Evolutionary conservation across 2,113 vertebrate species (phyloP).

Genomic region (Arizona elegans): DNA sequence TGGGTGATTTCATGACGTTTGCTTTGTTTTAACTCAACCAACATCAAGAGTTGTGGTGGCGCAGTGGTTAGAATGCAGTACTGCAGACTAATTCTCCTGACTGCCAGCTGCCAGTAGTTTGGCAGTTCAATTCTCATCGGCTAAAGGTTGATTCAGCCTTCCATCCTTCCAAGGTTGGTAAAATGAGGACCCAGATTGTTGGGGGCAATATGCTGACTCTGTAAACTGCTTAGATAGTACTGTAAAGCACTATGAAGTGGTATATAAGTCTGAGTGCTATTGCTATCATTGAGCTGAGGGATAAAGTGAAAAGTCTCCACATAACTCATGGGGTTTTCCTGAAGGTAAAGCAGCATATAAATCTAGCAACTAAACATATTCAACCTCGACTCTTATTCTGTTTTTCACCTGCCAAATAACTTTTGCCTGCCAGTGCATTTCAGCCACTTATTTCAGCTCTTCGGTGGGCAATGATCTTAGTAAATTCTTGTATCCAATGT

Average conservation of each 20-base stretch:
- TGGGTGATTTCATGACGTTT: neutral
- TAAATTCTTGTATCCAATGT: neutral
- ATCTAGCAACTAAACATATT: neutral
- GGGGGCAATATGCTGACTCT: too few species aligned
- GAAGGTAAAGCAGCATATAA: neutral
- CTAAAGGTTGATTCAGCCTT: too few species aligned
- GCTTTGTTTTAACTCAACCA: neutral
- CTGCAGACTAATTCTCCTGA: too few species aligned
- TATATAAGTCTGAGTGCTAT: too few species aligned
- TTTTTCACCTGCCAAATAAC: neutral
- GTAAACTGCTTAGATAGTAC: too few species aligned
- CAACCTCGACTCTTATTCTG: neutral
- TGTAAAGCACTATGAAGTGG: too few species aligned
- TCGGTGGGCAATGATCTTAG: neutral
- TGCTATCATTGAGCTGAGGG: neutral
- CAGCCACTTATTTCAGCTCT: neutral
- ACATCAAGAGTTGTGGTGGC: neutral
- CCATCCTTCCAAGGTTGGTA: too few species aligned
- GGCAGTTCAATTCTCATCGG: too few species aligned
- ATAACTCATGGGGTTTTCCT: neutral
- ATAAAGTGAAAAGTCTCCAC: neutral
- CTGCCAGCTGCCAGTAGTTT: too few species aligned
- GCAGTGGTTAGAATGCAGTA: too few species aligned
- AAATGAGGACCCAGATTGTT: too few species aligned
- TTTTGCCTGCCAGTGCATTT: neutral